phyloP scores from a whole-genome alignment of 1,140 invertebrate genomes.

The Ceratoteleas bidentatus region DNA sequence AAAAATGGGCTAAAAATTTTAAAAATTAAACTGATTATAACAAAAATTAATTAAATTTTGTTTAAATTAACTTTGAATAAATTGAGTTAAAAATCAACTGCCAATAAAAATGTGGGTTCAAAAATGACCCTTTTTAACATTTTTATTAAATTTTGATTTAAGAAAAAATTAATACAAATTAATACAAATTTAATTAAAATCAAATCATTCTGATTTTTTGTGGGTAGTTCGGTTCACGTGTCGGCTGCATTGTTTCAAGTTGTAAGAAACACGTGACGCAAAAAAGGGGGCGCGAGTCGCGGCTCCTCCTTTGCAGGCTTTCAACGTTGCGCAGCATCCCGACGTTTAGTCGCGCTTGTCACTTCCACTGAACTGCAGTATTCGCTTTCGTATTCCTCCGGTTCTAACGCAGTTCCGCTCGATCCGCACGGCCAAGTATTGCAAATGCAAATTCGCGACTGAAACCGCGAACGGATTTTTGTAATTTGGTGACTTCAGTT shows the following conservation, averaged over 20 bases:
- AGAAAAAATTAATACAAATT: too few relatives aligned
- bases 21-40: too few relatives aligned
- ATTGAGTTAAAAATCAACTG: too few relatives aligned
- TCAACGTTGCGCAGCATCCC: conserved; percentile 49
- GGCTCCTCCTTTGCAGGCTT: conserved; percentile 47
- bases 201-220: too few relatives aligned
- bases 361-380: conserved; percentile 38
- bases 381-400: conserved; percentile 15
- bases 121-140: too few relatives aligned
- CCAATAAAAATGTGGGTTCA: too few relatives aligned
- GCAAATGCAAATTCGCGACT: not conserved
- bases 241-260: conserved; percentile 52
- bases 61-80: too few relatives aligned
- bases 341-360: conserved; percentile 55
- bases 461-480: not conserved
- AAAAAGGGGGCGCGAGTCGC: conserved; percentile 55
- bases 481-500: not conserved
- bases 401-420: not conserved
- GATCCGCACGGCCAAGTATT: not conserved
- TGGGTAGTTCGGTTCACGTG: conserved; percentile 46
- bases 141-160: too few relatives aligned
- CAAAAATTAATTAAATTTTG: too few relatives aligned
- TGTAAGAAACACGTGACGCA: conserved; percentile 52
- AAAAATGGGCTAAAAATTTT: too few relatives aligned
- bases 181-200: too few relatives aligned